phyloP scores from a whole-genome alignment of 2,797 vertebrate genomes.

The Anas acuta region DNA sequence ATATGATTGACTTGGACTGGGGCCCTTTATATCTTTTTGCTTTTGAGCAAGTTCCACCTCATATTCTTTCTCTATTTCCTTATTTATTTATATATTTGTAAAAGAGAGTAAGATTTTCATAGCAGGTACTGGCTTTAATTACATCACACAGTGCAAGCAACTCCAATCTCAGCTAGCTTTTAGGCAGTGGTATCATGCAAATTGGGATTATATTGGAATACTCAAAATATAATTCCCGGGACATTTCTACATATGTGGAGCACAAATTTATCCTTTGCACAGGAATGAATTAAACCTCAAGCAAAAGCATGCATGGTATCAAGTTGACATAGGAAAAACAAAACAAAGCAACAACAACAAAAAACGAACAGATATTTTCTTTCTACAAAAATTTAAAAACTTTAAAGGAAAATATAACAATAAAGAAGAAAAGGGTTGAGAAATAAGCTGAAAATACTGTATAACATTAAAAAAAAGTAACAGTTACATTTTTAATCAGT shows the following conservation, averaged over 20 bases:
- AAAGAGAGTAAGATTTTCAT: not conserved
- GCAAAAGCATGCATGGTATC: not conserved
- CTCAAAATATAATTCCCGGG: not conserved
- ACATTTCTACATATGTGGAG: not conserved
- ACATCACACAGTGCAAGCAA: not conserved
- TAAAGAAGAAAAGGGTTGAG: not conserved
- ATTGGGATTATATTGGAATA: not conserved
- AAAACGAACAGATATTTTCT: not conserved
- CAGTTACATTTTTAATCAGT: not conserved
- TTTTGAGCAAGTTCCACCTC: not conserved
- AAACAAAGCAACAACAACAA: too few relatives aligned
- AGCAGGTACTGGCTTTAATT: not conserved
- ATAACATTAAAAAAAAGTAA: not conserved
- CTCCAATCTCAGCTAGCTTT: not conserved
- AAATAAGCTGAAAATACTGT: not conserved
- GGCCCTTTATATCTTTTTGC: accelerated
- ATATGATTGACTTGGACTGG: not conserved
- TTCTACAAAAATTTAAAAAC: not conserved
- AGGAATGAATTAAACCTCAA: not conserved
- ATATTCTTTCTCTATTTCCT: not conserved
- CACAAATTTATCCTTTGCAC: not conserved
- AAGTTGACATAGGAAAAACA: not conserved
- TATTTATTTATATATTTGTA: not conserved
- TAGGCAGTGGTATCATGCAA: not conserved
- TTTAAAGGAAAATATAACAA: not conserved